A percentile compares a stretch with the other conserved stretches of the same genome.
Evolutionary conservation across 2,797 vertebrate species (phyloP).

Genomic region (Thalassophryne amazonica): DNA sequence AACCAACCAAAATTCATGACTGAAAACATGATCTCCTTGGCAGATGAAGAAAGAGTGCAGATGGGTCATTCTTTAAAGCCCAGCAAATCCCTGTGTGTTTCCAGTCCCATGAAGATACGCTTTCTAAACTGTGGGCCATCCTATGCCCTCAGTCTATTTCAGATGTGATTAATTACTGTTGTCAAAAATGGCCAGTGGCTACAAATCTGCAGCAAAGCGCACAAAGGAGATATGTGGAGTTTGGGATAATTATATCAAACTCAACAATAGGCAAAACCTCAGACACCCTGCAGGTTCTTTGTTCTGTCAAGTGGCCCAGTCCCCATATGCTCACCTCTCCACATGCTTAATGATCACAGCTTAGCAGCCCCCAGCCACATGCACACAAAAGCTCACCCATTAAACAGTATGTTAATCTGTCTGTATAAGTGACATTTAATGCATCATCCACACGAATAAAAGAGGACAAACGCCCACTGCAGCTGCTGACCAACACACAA

Average conservation of each 20-base stretch:
- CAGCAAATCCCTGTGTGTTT: background rate
- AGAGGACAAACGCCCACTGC: constrained; percentile 10
- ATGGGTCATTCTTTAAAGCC: background rate
- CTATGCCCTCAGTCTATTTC: background rate
- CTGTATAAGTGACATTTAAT: constrained; percentile 61
- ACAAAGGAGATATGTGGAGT: constrained; percentile 40
- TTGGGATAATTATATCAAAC: constrained; percentile 54
- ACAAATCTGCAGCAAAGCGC: constrained; percentile 17
- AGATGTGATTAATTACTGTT: constrained; percentile 32
- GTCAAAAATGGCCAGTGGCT: constrained; percentile 18
- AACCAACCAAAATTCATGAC: too few species aligned
- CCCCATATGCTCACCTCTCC: constrained; percentile 72
- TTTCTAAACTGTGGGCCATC: constrained; percentile 18
- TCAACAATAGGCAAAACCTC: constrained; percentile 57
- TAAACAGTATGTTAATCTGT: constrained; percentile 57
- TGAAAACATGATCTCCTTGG: too few species aligned
- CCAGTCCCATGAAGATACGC: constrained; percentile 12
- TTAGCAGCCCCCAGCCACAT: constrained; percentile 44
- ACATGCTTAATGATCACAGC: constrained; percentile 65
- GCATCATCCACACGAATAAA: constrained; percentile 50
- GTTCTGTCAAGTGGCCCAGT: constrained; percentile 58
- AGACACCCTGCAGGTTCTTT: constrained; percentile 53
- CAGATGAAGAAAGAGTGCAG: too few species aligned
- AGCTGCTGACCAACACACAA: constrained; percentile 12
- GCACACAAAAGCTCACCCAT: constrained; percentile 39